Percentiles rank a stretch among this genome's conserved stretches.
These are phyloP conservation scores for Eudasyphora cyanicolor DNA, from an alignment of 2,888 invertebrate species.

Conservation along the genomic window DNA sequence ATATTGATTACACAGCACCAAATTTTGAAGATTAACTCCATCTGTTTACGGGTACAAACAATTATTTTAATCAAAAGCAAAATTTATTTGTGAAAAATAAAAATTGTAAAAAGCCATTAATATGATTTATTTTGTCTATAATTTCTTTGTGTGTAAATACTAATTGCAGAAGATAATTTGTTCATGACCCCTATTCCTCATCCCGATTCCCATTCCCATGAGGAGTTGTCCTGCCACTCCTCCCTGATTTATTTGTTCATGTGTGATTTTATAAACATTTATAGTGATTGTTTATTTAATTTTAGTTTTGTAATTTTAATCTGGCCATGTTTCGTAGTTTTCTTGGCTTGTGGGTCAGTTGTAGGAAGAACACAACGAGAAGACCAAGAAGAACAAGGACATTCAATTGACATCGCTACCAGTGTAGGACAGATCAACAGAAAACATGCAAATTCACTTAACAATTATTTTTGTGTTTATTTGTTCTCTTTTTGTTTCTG, in stretches of 20 bases:
- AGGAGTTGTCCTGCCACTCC: background rate
- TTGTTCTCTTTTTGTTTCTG: conserved; percentile 36
- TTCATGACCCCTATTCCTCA: background rate
- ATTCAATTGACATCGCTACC: background rate
- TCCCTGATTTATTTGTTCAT: background rate
- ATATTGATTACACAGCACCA: too few relatives aligned
- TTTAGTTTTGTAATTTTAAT: conserved; percentile 20
- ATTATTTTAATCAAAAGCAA: too few relatives aligned
- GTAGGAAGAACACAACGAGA: conserved; percentile 34
- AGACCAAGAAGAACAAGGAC: background rate
- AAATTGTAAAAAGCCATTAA: too few relatives aligned
- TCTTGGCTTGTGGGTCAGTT: conserved; percentile 64
- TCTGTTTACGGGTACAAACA: too few relatives aligned
- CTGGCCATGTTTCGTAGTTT: background rate
- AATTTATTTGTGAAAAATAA: too few relatives aligned
- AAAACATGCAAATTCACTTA: conserved; percentile 66
- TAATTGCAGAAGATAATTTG: background rate
- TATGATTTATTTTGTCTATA: too few relatives aligned
- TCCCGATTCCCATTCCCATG: too few relatives aligned
- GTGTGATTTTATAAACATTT: conserved; percentile 30
- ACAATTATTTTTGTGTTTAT: conserved; percentile 61
- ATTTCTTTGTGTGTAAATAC: too few relatives aligned
- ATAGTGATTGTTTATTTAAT: conserved; percentile 49
- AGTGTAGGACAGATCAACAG: background rate
- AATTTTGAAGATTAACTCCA: too few relatives aligned